A percentile compares a stretch with the other conserved stretches of the same genome.
Evolutionary conservation across 2,113 vertebrate genomes (phyloP).

Genomic region (Phylloscopus whistleri): DNA sequence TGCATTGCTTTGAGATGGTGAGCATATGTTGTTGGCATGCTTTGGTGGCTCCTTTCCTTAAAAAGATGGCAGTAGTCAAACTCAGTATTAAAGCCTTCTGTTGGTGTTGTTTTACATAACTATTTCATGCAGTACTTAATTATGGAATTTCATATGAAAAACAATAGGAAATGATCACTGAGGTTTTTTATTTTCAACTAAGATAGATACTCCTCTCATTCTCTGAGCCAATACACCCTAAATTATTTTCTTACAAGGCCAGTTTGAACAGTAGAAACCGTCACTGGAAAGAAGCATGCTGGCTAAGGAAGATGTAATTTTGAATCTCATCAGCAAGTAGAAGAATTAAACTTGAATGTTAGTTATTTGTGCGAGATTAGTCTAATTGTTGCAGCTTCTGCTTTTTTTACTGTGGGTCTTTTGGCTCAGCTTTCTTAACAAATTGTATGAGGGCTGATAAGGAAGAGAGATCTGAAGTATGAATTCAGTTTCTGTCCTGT

Average conservation of each 20-base stretch:
- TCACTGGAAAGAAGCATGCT: not conserved
- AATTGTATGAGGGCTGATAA: not conserved
- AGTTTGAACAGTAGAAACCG: not conserved
- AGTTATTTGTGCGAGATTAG: not conserved
- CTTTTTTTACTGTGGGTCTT: not conserved
- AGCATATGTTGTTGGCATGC: rapidly evolving
- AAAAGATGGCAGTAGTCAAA: not conserved
- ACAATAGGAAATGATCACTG: not conserved
- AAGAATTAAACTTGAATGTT: not conserved
- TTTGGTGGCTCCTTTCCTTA: not conserved
- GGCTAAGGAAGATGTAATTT: not conserved
- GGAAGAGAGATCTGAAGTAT: not conserved
- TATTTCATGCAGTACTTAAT: not conserved
- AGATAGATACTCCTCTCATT: not conserved
- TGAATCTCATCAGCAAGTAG: not conserved
- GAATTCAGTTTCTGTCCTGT: not conserved
- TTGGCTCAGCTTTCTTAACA: not conserved
- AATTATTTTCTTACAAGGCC: not conserved
- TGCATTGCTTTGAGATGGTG: not conserved
- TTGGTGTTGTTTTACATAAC: not conserved
- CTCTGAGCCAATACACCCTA: not conserved
- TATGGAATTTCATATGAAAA: not conserved
- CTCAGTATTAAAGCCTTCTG: not conserved
- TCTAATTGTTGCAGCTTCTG: not conserved
- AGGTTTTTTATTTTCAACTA: not conserved